Evolutionary conservation across 2,113 vertebrate genomes (phyloP).

Genomic region (Procavia capensis): DNA sequence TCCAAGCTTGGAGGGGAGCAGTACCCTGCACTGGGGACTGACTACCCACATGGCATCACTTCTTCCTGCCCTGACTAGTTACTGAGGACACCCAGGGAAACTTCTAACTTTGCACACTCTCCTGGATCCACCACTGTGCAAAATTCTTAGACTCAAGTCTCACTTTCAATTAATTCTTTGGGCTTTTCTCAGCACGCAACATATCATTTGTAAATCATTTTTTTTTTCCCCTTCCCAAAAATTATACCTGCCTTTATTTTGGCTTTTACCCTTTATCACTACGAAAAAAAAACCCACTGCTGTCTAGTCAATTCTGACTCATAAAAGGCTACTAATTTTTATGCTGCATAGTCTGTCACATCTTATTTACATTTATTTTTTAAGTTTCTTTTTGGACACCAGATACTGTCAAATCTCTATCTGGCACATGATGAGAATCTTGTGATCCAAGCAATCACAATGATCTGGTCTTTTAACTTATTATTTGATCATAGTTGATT

Average conservation of each 20-base stretch:
- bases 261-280: background rate
- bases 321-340: background rate
- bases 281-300: background rate
- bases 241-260: background rate
- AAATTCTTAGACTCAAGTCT: background rate
- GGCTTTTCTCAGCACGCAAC: background rate
- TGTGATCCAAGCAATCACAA: background rate
- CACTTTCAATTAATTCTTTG: background rate
- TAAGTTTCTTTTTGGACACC: background rate
- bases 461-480: background rate
- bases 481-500: background rate
- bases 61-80: background rate
- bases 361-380: background rate
- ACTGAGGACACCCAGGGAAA: background rate
- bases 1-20: background rate
- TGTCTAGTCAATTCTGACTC: too few relatives aligned
- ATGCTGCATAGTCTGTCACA: background rate
- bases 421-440: background rate
- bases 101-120: background rate
- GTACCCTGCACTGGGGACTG: background rate
- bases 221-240: background rate
- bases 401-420: background rate
- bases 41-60: background rate
- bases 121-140: background rate
- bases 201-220: background rate